These are phyloP conservation scores for Podabrus alpinus DNA, from an alignment of 2,888 invertebrate species.

Conservation along the genomic window DNA sequence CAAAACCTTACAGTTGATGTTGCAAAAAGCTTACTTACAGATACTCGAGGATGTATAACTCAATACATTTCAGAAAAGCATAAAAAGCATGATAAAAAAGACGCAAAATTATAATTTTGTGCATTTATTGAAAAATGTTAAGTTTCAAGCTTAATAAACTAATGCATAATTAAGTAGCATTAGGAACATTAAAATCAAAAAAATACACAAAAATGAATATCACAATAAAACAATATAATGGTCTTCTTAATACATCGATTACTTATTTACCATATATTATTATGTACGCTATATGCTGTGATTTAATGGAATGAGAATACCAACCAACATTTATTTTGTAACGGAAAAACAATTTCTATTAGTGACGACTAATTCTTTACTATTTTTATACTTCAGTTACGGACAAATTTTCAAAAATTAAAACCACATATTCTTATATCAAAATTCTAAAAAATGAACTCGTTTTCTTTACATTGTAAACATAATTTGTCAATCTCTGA, in stretches of 20 bases:
- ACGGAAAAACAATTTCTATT: constrained; percentile 23
- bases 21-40: background rate
- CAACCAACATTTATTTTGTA: constrained; percentile 36
- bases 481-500: constrained; percentile 23
- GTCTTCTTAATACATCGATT: constrained; percentile 51
- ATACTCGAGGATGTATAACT: too few relatives aligned
- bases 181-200: constrained; percentile 22
- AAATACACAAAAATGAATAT: constrained; percentile 44
- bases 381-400: constrained; percentile 31
- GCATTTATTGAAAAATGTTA: constrained; percentile 5
- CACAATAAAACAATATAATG: constrained; percentile 51
- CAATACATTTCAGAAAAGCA: background rate
- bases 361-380: constrained; percentile 30
- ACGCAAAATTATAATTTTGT: background rate
- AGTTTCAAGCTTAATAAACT: constrained; percentile 1
- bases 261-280: constrained; percentile 40
- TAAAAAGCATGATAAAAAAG: background rate
- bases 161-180: background rate
- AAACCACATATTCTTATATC: constrained; percentile 19
- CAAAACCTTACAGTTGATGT: too few relatives aligned
- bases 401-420: constrained; percentile 23
- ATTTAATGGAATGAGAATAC: constrained; percentile 47
- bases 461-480: constrained; percentile 20
- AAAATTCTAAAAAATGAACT: constrained; percentile 24
- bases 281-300: constrained; percentile 43